Evolutionary conservation across 2,797 vertebrate species (phyloP), one percentile per base, ranked within the genome.

Genomic region (Diplodus puntazzo): DNA sequence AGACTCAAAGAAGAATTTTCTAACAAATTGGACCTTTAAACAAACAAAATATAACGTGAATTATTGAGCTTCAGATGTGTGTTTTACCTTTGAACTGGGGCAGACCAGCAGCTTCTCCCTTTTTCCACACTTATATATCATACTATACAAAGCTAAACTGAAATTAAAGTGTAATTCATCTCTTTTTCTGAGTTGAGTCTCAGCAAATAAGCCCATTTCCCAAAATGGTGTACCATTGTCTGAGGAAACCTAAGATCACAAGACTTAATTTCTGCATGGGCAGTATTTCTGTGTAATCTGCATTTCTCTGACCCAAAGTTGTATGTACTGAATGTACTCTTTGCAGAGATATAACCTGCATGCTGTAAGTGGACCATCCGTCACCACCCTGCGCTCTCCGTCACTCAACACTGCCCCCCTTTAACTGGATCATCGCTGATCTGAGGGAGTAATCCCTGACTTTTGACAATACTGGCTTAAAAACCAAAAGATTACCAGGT

Each of bases 381-480:
- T 76, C 61, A 60, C 49, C 55, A 14, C 21, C 59, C 65, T 42
- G 13, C 34, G 18, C 42, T 73, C 52, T 68, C 34, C 17, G 11
- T 65, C 27, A 23, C 62, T 39, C 53, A 42, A 59, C 69, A 49
- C 71, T 20, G 27, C 50, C 61, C 55, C 70, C 68, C 4, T 86
- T 77, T 89, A 91, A 92, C 77, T 79, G 87, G 91, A 94, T 94
- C 84, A 88, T 85, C 70, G 76, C 62, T 62, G 64, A 75, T 93
- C 60, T 30, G 34, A 64, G 20, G 39, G 46, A 75, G 2, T 90
- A 91, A 94, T 93, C 87, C 85, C 60, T 72, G 75, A 91, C 84
- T 87, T 77, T 62, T 72, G 64, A 88, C 77, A 88, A 82, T 72
- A 66, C 70, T 66, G 78, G 58, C 72, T 94, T 88, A 85, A 87